phyloP scores from a whole-genome alignment of 1,140 invertebrate species.

The Heterodera carotae region DNA sequence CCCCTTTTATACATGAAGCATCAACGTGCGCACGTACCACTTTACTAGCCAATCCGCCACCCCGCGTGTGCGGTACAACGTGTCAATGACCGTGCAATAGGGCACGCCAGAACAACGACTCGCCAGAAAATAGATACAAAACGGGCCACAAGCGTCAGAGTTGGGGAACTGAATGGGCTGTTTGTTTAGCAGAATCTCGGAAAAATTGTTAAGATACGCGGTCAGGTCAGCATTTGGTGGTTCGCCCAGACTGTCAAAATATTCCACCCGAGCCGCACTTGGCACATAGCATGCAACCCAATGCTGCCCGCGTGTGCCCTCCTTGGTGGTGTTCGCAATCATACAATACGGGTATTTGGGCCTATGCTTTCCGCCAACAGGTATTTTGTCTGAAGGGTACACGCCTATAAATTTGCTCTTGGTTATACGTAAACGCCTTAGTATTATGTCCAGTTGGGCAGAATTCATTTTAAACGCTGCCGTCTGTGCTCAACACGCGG shows the following conservation, averaged over 20 bases:
- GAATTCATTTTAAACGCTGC: constrained; percentile 36
- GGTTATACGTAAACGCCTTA: not conserved
- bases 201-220: not conserved
- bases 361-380: not conserved
- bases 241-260: constrained; percentile 19
- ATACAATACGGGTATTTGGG: constrained; percentile 18
- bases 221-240: constrained; percentile 15
- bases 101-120: not conserved
- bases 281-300: constrained; percentile 17
- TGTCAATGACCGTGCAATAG: not conserved
- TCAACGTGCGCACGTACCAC: not conserved
- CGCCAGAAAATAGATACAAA: constrained; percentile 17
- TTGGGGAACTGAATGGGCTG: not conserved
- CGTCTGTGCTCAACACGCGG: constrained; percentile 29
- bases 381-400: constrained; percentile 23
- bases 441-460: constrained; percentile 6
- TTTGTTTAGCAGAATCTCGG: constrained; percentile 2
- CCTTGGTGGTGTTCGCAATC: constrained; percentile 17
- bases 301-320: constrained; percentile 7
- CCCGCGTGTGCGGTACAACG: not conserved
- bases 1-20: not conserved
- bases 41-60: too few species aligned
- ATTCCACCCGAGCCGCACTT: not conserved
- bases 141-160: constrained; percentile 1
- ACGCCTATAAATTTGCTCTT: constrained; percentile 29